Percentiles rank a stretch among this genome's conserved stretches.
Conservation (phyloP, 2,797 vertebrate genomes). For the Semotilus atromaculatus region DNA sequence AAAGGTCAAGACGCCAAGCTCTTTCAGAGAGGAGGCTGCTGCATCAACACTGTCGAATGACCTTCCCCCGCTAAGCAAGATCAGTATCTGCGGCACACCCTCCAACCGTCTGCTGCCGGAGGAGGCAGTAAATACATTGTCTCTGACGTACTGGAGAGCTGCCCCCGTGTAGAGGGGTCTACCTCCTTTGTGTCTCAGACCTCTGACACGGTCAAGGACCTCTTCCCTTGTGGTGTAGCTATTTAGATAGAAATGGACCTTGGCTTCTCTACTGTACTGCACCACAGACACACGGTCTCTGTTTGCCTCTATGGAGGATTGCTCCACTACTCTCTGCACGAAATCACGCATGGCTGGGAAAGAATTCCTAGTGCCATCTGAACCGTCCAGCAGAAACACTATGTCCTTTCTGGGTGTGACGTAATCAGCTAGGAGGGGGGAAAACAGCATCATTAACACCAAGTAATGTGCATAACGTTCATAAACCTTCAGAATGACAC, state of each 20-base stretch:
- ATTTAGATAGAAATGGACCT: conserved; percentile 41
- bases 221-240: conserved; percentile 69
- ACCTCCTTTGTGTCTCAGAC: conserved; percentile 77
- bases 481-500: conserved; percentile 50
- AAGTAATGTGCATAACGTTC: not conserved
- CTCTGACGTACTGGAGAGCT: conserved; percentile 78
- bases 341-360: conserved; percentile 79
- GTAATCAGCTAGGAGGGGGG: conserved; percentile 2
- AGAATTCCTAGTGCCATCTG: conserved; percentile 72
- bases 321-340: conserved; percentile 79
- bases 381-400: conserved; percentile 88
- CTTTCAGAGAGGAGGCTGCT: conserved; percentile 42
- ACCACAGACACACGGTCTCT: conserved; percentile 79
- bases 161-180: conserved; percentile 79
- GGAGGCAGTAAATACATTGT: conserved; percentile 58
- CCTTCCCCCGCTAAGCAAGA: too few relatives aligned
- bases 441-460: conserved; percentile 2
- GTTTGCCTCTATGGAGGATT: conserved; percentile 77
- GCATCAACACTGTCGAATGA: conserved; percentile 60
- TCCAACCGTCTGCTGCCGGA: conserved; percentile 6
- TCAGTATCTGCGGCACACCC: conserved; percentile 25
- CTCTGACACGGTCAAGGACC: conserved; percentile 68
- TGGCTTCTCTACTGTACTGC: conserved; percentile 81
- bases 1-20: conserved; percentile 20
- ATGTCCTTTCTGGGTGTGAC: conserved; percentile 77